Conservation (phyloP, 1,140 invertebrate species). For the Leptopilina boulardi region DNA sequence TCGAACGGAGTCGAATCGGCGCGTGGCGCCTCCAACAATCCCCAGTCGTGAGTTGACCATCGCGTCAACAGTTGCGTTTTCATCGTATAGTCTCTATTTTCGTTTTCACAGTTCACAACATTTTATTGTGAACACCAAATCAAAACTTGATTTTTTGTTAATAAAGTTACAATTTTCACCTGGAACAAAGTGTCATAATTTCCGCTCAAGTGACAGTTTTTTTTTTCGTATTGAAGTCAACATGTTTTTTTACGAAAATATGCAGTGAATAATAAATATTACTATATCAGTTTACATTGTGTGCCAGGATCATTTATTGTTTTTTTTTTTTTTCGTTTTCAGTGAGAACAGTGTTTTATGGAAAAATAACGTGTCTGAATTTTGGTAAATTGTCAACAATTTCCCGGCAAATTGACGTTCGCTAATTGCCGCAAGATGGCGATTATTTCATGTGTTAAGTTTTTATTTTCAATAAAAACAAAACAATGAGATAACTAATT, state of each 20-base stretch:
- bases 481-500: not conserved
- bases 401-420: not conserved
- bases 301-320: too few species aligned
- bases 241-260: not conserved
- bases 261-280: not conserved
- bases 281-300: not conserved
- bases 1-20: constrained; percentile 58
- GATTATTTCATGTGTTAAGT: not conserved
- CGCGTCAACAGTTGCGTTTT: constrained; percentile 51
- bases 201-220: not conserved
- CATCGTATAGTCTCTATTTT: not conserved
- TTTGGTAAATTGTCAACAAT: not conserved
- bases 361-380: not conserved
- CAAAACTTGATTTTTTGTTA: not conserved
- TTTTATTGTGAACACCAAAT: not conserved
- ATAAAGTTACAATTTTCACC: not conserved
- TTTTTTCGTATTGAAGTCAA: not conserved
- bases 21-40: constrained; percentile 67
- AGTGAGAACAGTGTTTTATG: not conserved
- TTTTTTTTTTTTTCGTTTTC: not conserved
- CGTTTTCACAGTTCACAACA: not conserved
- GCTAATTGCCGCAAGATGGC: constrained; percentile 1
- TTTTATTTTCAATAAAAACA: not conserved
- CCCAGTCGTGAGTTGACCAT: constrained; percentile 68
- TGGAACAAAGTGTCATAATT: not conserved